phyloP scores from a whole-genome alignment of 2,888 invertebrate species.

The Pemphredon lugubris region DNA sequence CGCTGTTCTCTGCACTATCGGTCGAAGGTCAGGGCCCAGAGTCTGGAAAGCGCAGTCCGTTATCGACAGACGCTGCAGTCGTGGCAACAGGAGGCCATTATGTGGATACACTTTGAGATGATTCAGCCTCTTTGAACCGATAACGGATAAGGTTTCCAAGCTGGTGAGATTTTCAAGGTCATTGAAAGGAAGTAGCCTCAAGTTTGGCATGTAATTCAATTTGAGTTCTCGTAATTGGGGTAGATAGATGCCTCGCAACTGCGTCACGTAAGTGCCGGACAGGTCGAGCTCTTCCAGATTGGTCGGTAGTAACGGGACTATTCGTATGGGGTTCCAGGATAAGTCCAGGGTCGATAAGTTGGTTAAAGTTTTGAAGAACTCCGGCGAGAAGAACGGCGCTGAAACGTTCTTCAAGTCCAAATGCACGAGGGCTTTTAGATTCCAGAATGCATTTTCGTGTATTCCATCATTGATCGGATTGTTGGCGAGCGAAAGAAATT shows the following conservation, averaged over 20 bases:
- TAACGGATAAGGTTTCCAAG: constrained; percentile 82
- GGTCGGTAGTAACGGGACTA: constrained; percentile 83
- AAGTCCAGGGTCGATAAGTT: constrained; percentile 72
- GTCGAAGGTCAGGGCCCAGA: constrained; percentile 79
- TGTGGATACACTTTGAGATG: constrained; percentile 82
- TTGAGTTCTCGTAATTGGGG: constrained; percentile 83
- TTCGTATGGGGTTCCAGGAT: constrained; percentile 82
- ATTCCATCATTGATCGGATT: constrained; percentile 76
- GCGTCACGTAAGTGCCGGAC: constrained; percentile 84
- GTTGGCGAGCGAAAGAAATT: constrained; percentile 73
- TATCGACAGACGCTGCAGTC: constrained; percentile 81
- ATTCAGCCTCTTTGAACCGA: constrained; percentile 83
- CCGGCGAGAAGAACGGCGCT: constrained; percentile 64
- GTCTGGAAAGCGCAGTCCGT: constrained; percentile 81
- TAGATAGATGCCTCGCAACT: constrained; percentile 80
- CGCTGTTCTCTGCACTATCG: constrained; percentile 81
- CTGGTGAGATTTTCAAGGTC: constrained; percentile 83
- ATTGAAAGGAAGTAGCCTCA: constrained; percentile 83
- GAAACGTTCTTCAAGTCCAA: constrained; percentile 74
- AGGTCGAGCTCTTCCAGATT: constrained; percentile 84
- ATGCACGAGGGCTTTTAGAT: constrained; percentile 66
- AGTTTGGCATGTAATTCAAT: constrained; percentile 83
- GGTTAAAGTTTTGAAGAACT: constrained; percentile 70
- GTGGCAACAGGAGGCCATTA: constrained; percentile 76
- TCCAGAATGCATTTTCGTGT: constrained; percentile 75